Percentiles rank a stretch among this genome's conserved stretches.
phyloP scores from a whole-genome alignment of 2,797 vertebrate species.

The Arctocebus calabarensis region DNA sequence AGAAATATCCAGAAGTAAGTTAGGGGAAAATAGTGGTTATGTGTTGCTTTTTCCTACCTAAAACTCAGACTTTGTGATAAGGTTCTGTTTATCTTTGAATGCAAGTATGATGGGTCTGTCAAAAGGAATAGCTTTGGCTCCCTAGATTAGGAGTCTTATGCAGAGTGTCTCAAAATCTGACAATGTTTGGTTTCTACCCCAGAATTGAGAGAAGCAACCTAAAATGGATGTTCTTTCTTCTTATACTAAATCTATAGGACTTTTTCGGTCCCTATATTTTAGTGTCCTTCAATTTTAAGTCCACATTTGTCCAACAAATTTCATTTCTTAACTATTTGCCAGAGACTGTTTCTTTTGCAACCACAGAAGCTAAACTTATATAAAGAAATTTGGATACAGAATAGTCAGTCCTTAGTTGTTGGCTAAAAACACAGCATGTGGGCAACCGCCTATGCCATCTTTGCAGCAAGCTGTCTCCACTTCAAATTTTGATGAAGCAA shows the following conservation, averaged over 20 bases:
- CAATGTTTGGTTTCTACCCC: not conserved
- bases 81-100: not conserved
- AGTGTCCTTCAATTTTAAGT: not conserved
- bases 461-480: not conserved
- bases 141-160: not conserved
- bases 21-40: too few relatives aligned
- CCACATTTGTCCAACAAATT: not conserved
- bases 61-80: not conserved
- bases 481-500: not conserved
- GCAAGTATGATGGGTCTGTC: not conserved
- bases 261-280: not conserved
- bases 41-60: not conserved
- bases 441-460: not conserved
- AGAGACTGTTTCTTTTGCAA: not conserved
- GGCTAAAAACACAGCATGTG: not conserved
- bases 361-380: not conserved
- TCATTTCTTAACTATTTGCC: not conserved
- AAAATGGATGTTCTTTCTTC: not conserved
- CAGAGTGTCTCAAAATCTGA: not conserved
- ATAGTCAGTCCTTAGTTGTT: not conserved
- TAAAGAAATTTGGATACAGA: not conserved
- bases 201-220: not conserved
- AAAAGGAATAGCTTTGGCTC: not conserved
- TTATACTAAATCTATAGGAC: not conserved
- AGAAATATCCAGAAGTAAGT: not conserved